Conservation (phyloP, 2,113 vertebrate genomes). For the Cochlearius cochlearius region DNA sequence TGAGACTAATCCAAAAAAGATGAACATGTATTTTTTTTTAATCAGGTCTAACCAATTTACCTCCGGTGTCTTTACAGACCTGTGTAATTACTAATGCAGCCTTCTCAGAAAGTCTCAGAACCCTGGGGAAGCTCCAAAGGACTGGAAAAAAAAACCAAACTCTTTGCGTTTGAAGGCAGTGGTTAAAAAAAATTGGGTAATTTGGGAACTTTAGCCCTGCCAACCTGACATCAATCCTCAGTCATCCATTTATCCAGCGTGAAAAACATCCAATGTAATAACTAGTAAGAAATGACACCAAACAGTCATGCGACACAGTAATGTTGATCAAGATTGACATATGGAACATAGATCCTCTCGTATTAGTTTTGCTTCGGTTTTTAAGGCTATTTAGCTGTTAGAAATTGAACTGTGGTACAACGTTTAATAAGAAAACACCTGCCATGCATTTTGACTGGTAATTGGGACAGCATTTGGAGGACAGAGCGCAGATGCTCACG, state of each 20-base stretch:
- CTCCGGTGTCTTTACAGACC: not conserved
- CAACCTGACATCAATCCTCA: not conserved
- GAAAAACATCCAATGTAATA: not conserved
- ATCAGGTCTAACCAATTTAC: not conserved
- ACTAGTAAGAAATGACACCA: rapidly evolving
- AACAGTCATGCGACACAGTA: not conserved
- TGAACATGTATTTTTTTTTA: not conserved
- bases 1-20: not conserved
- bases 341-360: not conserved
- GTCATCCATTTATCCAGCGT: not conserved
- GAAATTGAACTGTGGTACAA: not conserved
- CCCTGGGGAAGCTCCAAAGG: not conserved
- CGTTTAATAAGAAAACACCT: not conserved
- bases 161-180: not conserved
- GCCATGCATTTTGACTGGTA: not conserved
- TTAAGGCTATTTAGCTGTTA: not conserved
- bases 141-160: not conserved
- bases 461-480: not conserved
- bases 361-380: not conserved
- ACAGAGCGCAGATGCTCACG: not conserved
- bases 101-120: not conserved
- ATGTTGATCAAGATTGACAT: not conserved
- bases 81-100: not conserved
- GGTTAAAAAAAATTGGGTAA: not conserved
- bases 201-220: not conserved